Conservation (phyloP, 2,888 invertebrate genomes). For the Sinohyriopsis cumingii region DNA sequence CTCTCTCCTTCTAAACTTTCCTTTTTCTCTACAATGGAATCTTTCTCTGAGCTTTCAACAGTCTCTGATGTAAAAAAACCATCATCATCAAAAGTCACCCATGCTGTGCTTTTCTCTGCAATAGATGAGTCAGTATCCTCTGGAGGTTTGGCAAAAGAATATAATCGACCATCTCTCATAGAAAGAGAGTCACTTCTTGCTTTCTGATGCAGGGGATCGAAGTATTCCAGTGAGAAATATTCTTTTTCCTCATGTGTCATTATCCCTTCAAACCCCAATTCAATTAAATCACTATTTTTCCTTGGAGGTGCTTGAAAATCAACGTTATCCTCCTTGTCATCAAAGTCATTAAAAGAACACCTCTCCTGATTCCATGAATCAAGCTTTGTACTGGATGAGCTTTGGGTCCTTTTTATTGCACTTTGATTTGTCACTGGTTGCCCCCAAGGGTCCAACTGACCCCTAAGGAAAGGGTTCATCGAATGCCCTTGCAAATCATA, state of each 20-base stretch:
- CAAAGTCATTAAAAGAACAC: constrained; percentile 17
- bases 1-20: too few species aligned
- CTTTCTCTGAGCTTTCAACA: too few species aligned
- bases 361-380: constrained; percentile 16
- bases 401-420: not conserved
- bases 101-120: constrained; percentile 25
- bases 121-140: constrained; percentile 23
- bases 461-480: constrained; percentile 3
- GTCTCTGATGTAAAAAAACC: not conserved
- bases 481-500: not conserved
- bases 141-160: constrained; percentile 40
- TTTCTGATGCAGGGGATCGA: constrained; percentile 59
- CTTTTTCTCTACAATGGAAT: too few species aligned
- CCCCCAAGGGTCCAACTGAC: not conserved
- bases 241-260: constrained; percentile 51
- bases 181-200: constrained; percentile 52
- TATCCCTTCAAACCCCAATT: constrained; percentile 39
- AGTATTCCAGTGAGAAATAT: constrained; percentile 60
- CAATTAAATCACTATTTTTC: constrained; percentile 50
- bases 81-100: constrained; percentile 38
- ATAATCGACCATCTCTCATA: constrained; percentile 13
- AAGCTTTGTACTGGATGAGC: constrained; percentile 26
- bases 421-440: not conserved
- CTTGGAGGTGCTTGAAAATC: constrained; percentile 22
- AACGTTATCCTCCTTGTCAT: constrained; percentile 9